phyloP scores from a whole-genome alignment of 2,113 vertebrate genomes.

The Pandion haliaetus region DNA sequence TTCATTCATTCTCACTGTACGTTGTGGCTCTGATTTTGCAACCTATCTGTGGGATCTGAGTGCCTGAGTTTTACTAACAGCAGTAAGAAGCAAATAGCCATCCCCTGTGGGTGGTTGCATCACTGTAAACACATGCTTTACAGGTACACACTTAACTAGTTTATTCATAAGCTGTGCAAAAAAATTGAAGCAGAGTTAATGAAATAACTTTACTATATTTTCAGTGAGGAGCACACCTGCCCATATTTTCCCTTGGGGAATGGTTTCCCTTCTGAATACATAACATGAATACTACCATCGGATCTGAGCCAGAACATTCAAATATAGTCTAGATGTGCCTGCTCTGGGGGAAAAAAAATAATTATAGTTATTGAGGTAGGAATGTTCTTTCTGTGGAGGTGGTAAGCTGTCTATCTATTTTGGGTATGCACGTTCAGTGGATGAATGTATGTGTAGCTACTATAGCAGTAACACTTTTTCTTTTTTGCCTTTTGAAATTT shows the following conservation, averaged over 20 bases:
- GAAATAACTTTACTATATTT: slow-evolving; percentile 15
- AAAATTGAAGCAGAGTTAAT: neutral
- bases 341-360: neutral
- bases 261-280: slow-evolving; percentile 16
- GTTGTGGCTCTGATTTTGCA: neutral
- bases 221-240: neutral
- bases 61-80: neutral
- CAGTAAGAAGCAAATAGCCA: neutral
- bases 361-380: neutral
- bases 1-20: neutral
- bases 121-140: neutral
- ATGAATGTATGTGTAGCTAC: neutral
- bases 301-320: slow-evolving; percentile 2
- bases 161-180: neutral
- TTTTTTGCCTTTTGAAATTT: neutral
- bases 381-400: neutral
- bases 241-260: slow-evolving; percentile 1
- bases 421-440: too few species aligned
- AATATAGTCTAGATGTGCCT: neutral
- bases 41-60: neutral
- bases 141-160: too few species aligned
- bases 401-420: neutral
- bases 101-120: too few species aligned
- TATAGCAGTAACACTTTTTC: neutral
- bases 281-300: neutral